These are phyloP conservation scores for Phrynocephalus guinanensis DNA, from an alignment of 2,797 vertebrate species.

Conservation along the genomic window DNA sequence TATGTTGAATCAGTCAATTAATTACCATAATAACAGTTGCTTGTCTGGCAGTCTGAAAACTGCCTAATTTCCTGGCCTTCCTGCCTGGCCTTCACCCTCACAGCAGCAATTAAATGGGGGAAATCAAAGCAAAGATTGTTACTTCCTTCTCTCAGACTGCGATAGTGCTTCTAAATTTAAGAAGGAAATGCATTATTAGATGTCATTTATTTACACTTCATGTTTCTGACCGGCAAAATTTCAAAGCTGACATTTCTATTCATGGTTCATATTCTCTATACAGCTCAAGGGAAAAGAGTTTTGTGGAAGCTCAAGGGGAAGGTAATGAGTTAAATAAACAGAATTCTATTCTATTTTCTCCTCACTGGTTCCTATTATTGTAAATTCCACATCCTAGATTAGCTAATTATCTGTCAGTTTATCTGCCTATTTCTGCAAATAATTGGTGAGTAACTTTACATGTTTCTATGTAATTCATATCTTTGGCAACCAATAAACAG, in stretches of 20 bases:
- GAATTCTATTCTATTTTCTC: background rate
- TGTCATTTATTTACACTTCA: background rate
- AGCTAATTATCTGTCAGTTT: background rate
- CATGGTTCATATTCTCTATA: background rate
- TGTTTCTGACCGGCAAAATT: background rate
- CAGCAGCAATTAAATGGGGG: conserved; percentile 43
- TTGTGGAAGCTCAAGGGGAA: background rate
- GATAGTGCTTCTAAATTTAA: background rate
- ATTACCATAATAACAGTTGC: conserved; percentile 78
- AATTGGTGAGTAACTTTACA: background rate
- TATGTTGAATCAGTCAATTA: conserved; percentile 77
- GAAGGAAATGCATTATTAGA: background rate
- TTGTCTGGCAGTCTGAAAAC: conserved; percentile 69
- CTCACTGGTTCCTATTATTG: background rate
- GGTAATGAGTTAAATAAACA: background rate
- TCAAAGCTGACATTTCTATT: background rate
- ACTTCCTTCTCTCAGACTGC: background rate
- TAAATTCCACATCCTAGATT: background rate
- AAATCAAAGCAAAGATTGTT: background rate
- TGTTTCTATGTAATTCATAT: conserved; percentile 3
- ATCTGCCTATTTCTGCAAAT: background rate
- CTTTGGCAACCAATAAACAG: background rate
- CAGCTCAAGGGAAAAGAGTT: background rate
- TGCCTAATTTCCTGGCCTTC: conserved; percentile 64
- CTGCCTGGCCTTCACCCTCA: conserved; percentile 18